Evolutionary conservation across 2,888 invertebrate genomes (phyloP).

Genomic region (Petrophora chlorosata): DNA sequence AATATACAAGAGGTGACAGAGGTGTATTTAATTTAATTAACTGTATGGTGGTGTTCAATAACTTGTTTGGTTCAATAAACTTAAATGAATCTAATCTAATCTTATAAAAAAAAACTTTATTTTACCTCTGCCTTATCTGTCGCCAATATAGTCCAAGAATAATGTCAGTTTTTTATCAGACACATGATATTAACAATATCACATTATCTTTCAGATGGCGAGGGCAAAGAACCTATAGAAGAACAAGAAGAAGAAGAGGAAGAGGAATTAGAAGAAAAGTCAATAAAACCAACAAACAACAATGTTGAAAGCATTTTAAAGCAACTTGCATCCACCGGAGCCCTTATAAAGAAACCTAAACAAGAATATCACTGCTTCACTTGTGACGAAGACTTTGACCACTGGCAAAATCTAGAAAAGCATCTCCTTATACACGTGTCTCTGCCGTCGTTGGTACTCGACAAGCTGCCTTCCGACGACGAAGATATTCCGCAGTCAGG

Average conservation of each 20-base stretch:
- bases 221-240: slow-evolving; percentile 48
- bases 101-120: too few relatives aligned
- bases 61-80: too few relatives aligned
- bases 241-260: slow-evolving; percentile 38
- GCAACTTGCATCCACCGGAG: slow-evolving; percentile 66
- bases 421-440: slow-evolving; percentile 84
- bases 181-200: neutral
- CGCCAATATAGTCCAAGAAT: too few relatives aligned
- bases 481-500: slow-evolving; percentile 68
- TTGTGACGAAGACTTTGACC: slow-evolving; percentile 77
- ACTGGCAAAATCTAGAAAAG: slow-evolving; percentile 72
- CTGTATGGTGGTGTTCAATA: too few relatives aligned
- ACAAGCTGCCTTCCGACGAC: slow-evolving; percentile 81
- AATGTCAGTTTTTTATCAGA: too few relatives aligned
- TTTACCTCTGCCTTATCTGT: too few relatives aligned
- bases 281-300: slow-evolving; percentile 38
- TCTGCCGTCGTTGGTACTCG: slow-evolving; percentile 76
- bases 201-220: slow-evolving; percentile 44
- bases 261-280: too few relatives aligned
- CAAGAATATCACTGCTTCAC: slow-evolving; percentile 75
- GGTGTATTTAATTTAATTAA: too few relatives aligned
- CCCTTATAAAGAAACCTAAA: slow-evolving; percentile 67
- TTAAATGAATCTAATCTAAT: too few relatives aligned
- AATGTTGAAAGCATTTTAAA: slow-evolving; percentile 67
- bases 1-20: too few relatives aligned